Evolutionary conservation across 2,113 vertebrate genomes (phyloP).

Genomic region (Hylia prasina): DNA sequence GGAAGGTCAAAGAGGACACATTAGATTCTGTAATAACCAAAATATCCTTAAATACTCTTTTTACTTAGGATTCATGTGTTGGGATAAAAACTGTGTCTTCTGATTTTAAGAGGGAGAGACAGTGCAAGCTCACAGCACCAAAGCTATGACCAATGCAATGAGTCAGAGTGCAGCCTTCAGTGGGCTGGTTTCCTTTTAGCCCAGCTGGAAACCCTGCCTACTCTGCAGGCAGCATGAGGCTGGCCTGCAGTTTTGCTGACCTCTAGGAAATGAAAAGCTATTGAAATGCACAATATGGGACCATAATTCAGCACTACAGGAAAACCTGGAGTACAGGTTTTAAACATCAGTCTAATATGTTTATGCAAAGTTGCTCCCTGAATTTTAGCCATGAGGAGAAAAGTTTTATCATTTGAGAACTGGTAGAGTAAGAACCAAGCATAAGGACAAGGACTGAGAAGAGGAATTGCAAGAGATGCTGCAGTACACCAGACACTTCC

Average conservation of each 20-base stretch:
- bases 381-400: neutral
- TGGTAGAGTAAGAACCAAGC: neutral
- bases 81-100: neutral
- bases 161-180: neutral
- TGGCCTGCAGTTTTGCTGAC: neutral
- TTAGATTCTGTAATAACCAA: neutral
- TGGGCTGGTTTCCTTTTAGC: neutral
- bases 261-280: neutral
- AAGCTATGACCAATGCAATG: neutral
- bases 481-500: neutral
- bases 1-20: neutral
- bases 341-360: neutral
- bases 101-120: neutral
- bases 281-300: neutral
- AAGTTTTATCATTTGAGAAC: neutral
- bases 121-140: neutral
- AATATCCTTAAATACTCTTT: neutral
- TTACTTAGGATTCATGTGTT: neutral
- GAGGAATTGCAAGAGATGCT: neutral
- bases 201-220: neutral
- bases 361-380: neutral
- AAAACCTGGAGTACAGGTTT: neutral
- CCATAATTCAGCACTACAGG: neutral
- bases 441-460: neutral
- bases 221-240: accelerated